Evolutionary conservation across 2,113 vertebrate species (phyloP).

Genomic region (Campylomormyrus tamandua): DNA sequence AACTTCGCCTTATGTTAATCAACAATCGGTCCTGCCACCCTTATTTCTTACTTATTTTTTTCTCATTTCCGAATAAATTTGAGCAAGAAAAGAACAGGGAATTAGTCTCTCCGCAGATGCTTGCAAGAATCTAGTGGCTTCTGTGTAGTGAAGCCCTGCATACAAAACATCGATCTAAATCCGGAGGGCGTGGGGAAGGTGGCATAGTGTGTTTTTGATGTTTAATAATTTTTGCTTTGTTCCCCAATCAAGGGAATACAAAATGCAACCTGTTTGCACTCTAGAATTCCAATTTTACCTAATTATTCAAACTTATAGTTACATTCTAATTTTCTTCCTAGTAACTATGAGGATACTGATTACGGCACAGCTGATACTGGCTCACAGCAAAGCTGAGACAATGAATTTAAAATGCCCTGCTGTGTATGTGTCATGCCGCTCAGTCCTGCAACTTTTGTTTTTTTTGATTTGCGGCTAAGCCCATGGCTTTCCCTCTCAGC

Average conservation of each 20-base stretch:
- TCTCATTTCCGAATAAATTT: neutral
- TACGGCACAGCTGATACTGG: neutral
- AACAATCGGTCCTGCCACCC: neutral
- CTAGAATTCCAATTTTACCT: slow-evolving; percentile 31
- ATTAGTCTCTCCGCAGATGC: neutral
- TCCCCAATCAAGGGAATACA: slow-evolving; percentile 49
- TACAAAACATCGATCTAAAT: slow-evolving; percentile 29
- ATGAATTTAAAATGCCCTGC: neutral
- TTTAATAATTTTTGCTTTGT: slow-evolving; percentile 45
- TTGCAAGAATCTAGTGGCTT: neutral
- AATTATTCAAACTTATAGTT: slow-evolving; percentile 34
- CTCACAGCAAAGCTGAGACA: neutral
- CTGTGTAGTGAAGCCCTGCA: neutral
- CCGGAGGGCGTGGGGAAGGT: slow-evolving; percentile 27
- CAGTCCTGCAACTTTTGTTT: neutral
- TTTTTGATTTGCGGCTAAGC: neutral
- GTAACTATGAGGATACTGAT: neutral
- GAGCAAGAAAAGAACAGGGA: neutral
- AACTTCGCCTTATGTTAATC: neutral
- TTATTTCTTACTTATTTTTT: neutral
- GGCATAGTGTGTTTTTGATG: slow-evolving; percentile 35
- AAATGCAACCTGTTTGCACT: slow-evolving; percentile 32
- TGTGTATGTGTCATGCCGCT: neutral
- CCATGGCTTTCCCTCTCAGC: neutral
- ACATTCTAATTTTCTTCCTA: neutral